Evolutionary conservation across 2,888 invertebrate genomes (phyloP).

Genomic region (Augiades crinisus): DNA sequence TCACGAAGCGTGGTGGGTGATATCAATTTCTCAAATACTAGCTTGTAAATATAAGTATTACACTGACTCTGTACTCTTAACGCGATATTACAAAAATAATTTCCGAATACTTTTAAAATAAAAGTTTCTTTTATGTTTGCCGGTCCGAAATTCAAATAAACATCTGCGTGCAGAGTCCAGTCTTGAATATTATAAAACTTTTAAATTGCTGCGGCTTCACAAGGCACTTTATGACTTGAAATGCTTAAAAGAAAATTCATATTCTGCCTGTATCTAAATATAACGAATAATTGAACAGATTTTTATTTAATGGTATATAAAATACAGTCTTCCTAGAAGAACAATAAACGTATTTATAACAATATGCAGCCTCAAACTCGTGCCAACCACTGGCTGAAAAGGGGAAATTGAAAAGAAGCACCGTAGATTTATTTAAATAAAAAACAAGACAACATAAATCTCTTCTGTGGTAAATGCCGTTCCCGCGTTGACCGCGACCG

Average conservation of each 20-base stretch:
- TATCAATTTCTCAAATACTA: too few species aligned
- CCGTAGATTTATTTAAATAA: constrained; percentile 2
- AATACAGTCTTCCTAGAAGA: too few species aligned
- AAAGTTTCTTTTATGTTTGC: too few species aligned
- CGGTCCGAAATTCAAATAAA: constrained; percentile 28
- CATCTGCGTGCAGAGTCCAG: constrained; percentile 38
- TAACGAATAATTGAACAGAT: too few species aligned
- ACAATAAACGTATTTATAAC: constrained; percentile 2
- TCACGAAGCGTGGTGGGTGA: constrained; percentile 10
- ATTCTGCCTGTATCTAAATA: background rate
- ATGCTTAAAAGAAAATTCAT: constrained; percentile 16
- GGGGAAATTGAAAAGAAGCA: constrained; percentile 5
- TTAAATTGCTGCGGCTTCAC: constrained; percentile 28
- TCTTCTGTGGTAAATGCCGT: constrained; percentile 14
- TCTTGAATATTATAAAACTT: constrained; percentile 54
- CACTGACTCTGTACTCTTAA: too few species aligned
- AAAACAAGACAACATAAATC: constrained; percentile 1
- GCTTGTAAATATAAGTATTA: too few species aligned
- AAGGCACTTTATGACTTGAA: constrained; percentile 25
- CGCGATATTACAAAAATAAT: too few species aligned
- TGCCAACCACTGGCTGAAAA: constrained; percentile 1
- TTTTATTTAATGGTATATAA: too few species aligned
- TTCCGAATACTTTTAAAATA: too few species aligned
- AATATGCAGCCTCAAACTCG: background rate
- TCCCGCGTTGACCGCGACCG: constrained; percentile 15